Base-by-base conservation (phyloP, 1,140 invertebrate species). In the Thaumetopoea pityocampa region DNA sequence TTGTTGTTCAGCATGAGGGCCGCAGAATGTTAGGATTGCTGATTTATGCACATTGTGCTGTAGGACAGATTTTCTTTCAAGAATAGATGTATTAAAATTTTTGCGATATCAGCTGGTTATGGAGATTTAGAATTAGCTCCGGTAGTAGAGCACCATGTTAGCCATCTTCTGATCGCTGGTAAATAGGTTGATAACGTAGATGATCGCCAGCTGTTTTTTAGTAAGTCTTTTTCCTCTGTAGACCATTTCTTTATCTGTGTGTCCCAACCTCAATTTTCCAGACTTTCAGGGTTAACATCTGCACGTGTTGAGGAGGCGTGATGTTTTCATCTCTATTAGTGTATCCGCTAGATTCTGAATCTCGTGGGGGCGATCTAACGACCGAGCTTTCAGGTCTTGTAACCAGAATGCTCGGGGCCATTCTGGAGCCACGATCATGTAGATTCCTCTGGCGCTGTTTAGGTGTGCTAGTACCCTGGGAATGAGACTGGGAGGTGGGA, bases 251-350 rank as follows among this genome's bases (percentile, higher is more conserved):
- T 30, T 16, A 30, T 45, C 33, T 11, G 15, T 17, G 24, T 10
- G 6, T 18, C 22, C 53, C 53, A 62, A 42, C 53, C 51, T 33
- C 41, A 55, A 54, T 46, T 24, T 35, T 45, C 48, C 57, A 60
- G 6, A 36, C 42, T 29, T 54, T 22, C 40, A 63, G 27, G 5
- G 23, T 8, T 26, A 52, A 6, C 24, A 8, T 16, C 4, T 59
- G 26, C 5, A 50, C 19, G 18, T 54, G 42, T n/a, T 51, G 56
- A 0, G 60, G 55, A 8, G 35, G 30, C 2, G 12, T 24, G 2
- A 15, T 12, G 49, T 64, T 18, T 15, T 47, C 5, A 29, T 16
- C 10, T 63, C 51, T 35, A 59, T 45, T 8, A 64, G 22, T 4
- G 5, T 23, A 4, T 47, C 1, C 5, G 11, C 9, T 5, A 54